phyloP scores from a whole-genome alignment of 2,888 invertebrate species.

The Nebria brevicollis region DNA sequence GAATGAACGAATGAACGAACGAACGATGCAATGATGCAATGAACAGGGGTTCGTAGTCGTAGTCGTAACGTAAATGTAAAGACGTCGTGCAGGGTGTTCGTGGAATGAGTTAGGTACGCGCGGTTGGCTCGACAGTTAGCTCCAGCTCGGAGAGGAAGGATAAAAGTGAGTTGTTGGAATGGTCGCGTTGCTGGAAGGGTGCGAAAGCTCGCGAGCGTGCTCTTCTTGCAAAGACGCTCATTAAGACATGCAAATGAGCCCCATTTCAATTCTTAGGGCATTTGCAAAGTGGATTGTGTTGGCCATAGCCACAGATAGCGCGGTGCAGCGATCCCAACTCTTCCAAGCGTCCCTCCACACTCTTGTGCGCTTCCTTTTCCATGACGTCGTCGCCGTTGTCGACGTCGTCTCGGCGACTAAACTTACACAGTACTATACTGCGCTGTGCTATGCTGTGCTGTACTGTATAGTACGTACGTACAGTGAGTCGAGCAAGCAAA shows the following conservation, averaged over 20 bases:
- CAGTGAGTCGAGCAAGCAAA: not conserved
- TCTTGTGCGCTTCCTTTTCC: slow-evolving; percentile 10
- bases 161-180: slow-evolving; percentile 59
- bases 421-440: not conserved
- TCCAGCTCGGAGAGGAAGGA: slow-evolving; percentile 51
- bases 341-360: not conserved
- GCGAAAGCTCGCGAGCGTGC: slow-evolving; percentile 57
- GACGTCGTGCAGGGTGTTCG: slow-evolving; percentile 5
- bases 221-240: slow-evolving; percentile 61
- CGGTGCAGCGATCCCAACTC: slow-evolving; percentile 47
- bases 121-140: slow-evolving; percentile 51
- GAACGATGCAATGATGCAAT: not conserved
- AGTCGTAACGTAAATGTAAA: slow-evolving; percentile 5
- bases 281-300: slow-evolving; percentile 60
- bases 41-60: slow-evolving; percentile 2
- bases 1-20: too few relatives aligned
- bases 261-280: slow-evolving; percentile 61
- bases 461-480: not conserved
- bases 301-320: slow-evolving; percentile 54
- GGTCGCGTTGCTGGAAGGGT: slow-evolving; percentile 52
- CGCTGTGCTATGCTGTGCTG: not conserved
- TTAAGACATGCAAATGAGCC: slow-evolving; percentile 63
- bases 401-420: not conserved
- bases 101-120: slow-evolving; percentile 11
- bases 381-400: not conserved